Evolutionary conservation across 35 echinoderm and acorn worm genomes (phyloP).

Genomic region (Amphiura filiformis): DNA sequence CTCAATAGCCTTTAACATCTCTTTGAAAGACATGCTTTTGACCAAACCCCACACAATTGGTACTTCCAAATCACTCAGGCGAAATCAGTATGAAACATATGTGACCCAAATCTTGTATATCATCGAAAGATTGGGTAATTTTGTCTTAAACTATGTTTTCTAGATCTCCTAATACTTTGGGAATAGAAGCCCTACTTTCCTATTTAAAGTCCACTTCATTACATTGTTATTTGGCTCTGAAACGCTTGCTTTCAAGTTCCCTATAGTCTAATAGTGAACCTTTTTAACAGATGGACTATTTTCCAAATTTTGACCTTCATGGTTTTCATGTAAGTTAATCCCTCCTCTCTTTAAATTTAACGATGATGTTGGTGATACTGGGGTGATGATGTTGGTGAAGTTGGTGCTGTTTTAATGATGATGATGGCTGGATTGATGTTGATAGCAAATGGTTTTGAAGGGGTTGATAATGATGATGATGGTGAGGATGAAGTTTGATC

Average conservation of each 20-base stretch:
- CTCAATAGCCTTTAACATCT: conserved; percentile 30
- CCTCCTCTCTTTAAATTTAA: too few species aligned
- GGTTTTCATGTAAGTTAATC: too few species aligned
- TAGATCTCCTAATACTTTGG: background rate
- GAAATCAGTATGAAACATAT: conserved; percentile 41
- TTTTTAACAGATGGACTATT: background rate
- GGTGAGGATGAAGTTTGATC: too few species aligned
- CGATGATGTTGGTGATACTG: too few species aligned
- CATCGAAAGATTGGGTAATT: background rate
- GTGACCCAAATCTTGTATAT: background rate
- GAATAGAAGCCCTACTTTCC: background rate
- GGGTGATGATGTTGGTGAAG: too few species aligned
- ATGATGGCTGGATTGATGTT: too few species aligned
- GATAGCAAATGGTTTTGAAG: too few species aligned
- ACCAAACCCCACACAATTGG: conserved; percentile 38
- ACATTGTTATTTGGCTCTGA: background rate
- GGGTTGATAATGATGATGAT: too few species aligned
- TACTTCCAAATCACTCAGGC: conserved; percentile 19
- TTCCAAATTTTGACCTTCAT: too few species aligned
- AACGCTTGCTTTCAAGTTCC: background rate
- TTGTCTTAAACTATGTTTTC: background rate
- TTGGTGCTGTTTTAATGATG: too few species aligned
- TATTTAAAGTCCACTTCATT: background rate
- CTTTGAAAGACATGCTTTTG: conserved; percentile 27
- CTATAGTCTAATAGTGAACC: background rate